Conservation (phyloP, 2,797 vertebrate species). For the Lutjanus argentimaculatus region DNA sequence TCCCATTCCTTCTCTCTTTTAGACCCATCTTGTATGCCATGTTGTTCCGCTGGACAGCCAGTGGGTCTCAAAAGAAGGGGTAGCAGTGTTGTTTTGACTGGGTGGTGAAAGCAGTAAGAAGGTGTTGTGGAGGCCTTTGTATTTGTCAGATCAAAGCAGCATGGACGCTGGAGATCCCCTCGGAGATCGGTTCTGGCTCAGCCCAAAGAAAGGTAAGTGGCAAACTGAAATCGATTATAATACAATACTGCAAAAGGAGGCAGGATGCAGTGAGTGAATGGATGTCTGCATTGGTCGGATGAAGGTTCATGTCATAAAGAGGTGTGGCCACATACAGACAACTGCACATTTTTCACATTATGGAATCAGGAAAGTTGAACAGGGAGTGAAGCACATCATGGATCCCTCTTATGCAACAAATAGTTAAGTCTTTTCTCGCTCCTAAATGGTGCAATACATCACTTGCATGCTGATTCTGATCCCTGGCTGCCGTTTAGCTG, state of each 20-base stretch:
- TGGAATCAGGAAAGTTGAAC: constrained; percentile 9
- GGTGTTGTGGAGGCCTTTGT: constrained; percentile 32
- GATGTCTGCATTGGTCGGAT: constrained; percentile 30
- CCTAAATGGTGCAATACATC: constrained; percentile 42
- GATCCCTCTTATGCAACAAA: constrained; percentile 20
- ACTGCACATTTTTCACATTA: constrained; percentile 5
- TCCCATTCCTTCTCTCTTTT: constrained; percentile 62
- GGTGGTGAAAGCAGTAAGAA: constrained; percentile 42
- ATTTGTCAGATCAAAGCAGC: constrained; percentile 61
- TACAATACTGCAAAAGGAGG: neutral
- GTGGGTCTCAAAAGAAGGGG: constrained; percentile 61
- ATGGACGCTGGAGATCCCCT: constrained; percentile 81
- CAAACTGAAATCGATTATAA: neutral
- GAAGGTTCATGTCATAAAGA: constrained; percentile 45
- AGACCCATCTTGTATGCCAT: constrained; percentile 64
- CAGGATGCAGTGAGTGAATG: neutral
- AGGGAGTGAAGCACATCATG: neutral
- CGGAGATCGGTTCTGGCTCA: constrained; percentile 89
- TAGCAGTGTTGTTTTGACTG: constrained; percentile 52
- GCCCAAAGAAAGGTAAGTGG: constrained; percentile 87
- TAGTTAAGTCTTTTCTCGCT: constrained; percentile 40
- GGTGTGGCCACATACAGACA: constrained; percentile 33
- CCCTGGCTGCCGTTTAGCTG: constrained; percentile 59
- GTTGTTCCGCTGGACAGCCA: constrained; percentile 44
- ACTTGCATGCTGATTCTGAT: constrained; percentile 58